Base-by-base conservation (phyloP, 92 coral and sea anemone genomes). In the Epizoanthus ramosus region DNA sequence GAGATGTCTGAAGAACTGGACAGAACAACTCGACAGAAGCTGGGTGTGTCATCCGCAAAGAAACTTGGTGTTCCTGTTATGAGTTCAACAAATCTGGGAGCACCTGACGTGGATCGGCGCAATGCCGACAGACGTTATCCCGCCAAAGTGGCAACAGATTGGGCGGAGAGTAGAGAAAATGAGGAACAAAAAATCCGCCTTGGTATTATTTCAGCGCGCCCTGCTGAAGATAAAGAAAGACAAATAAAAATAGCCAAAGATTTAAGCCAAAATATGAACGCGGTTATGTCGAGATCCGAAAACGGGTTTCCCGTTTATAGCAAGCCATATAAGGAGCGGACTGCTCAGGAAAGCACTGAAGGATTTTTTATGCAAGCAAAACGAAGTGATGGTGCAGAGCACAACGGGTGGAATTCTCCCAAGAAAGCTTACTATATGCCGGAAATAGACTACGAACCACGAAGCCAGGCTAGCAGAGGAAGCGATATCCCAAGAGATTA, bases 21-120 rank as follows among this genome's bases (percentile, higher is more conserved):
- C 71, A 63, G 71, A 41, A 77, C 17, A 12, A 23, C 59, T 6
- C 41, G 71, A 15, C 82, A 61, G 28, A 43, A 77, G 10, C 58
- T 57, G 7, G 71, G 23, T 17, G 71, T 19, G 31, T 7, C 24
- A 1, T 33, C 82, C 14, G 82, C 63, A 23, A 63, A 77, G 24
- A 77, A 77, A 23, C 60, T 77, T 7, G 82, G 82, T 28, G 82
- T 77, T 47, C 82, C 82, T n/a, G 18, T 61, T 19, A 60, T 77
- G 22, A 5, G 18, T 19, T 35, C 56, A 63, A 77, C 41, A 59
- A 4, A 50, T 13, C 54, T 37, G 21, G 82, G 43, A 21, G 66
- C 25, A 23, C 54, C 66, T 9, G 70, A 19, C 16, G 65, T 1
- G 25, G 82, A 77, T 19, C 70, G 61, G 52, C 82, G 71, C 2